These are phyloP conservation scores for Bothrops alternatus DNA, from an alignment of 2,797 vertebrate species.

Conservation along the genomic window DNA sequence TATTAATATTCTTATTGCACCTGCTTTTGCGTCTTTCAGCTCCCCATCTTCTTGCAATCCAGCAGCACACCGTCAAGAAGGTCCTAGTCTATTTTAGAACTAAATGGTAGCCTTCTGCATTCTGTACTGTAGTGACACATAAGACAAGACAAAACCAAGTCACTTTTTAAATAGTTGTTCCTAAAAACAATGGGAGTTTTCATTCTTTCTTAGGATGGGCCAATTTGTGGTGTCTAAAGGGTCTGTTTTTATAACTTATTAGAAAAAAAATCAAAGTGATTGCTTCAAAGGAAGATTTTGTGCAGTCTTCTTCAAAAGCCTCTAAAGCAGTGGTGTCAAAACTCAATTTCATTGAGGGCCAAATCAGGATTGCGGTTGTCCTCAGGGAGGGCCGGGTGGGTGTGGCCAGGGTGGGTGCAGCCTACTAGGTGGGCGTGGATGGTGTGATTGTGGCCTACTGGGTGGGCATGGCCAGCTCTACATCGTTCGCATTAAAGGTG, in stretches of 20 bases:
- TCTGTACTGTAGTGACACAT: conserved; percentile 42
- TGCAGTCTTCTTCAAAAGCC: not conserved
- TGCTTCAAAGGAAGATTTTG: not conserved
- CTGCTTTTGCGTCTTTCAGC: not conserved
- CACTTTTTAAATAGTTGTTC: not conserved
- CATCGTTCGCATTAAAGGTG: no score
- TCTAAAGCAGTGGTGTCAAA: not conserved
- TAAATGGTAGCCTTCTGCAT: conserved; percentile 53
- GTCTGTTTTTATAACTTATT: not conserved
- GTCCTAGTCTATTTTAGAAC: conserved; percentile 47
- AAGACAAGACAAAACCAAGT: not conserved
- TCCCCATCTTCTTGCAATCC: not conserved
- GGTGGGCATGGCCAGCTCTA: no score
- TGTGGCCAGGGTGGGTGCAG: no score
- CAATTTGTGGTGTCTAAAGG: no score
- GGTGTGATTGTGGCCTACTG: no score
- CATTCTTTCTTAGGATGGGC: not conserved
- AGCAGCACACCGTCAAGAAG: not conserved
- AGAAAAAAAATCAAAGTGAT: not conserved
- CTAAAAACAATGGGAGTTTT: not conserved
- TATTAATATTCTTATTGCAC: not conserved
- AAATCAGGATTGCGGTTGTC: no score
- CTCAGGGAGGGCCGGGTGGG: no score
- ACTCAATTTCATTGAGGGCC: no score
- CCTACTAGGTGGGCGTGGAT: no score